Evolutionary conservation across 1,140 invertebrate genomes (phyloP).

Genomic region (Hetaerina americana): DNA sequence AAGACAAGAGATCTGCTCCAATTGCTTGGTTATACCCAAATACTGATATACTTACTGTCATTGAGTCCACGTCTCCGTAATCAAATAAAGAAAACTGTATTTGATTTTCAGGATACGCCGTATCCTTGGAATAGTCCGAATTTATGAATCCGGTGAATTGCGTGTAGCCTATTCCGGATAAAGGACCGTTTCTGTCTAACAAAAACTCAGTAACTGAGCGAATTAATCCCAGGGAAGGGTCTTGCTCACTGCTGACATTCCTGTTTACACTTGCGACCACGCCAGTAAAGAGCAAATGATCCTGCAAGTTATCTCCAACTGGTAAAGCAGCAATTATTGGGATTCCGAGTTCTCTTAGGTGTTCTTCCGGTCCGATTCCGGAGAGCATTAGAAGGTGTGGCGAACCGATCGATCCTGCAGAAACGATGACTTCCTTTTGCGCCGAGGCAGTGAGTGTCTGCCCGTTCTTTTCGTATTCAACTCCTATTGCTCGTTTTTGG

Average conservation of each 20-base stretch:
- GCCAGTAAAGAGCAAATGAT: constrained; percentile 39
- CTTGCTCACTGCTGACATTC: constrained; percentile 7
- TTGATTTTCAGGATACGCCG: background rate
- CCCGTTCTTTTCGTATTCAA: constrained; percentile 7
- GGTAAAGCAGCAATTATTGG: constrained; percentile 43
- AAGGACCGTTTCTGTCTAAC: constrained; percentile 17
- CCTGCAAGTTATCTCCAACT: constrained; percentile 69
- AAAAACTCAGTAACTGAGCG: constrained; percentile 25
- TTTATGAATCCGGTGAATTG: constrained; percentile 3
- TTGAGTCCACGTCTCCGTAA: constrained; percentile 18
- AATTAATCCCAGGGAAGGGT: no score
- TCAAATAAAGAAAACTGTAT: constrained; percentile 39
- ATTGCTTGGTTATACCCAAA: constrained; percentile 16
- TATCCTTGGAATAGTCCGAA: constrained; percentile 18
- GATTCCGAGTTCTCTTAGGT: constrained; percentile 36
- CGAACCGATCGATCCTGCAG: constrained; percentile 40
- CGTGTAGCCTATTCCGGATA: constrained; percentile 13
- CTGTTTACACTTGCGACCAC: background rate
- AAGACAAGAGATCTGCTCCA: background rate
- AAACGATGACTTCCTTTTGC: constrained; percentile 38
- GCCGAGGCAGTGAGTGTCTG: constrained; percentile 23
- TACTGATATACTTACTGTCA: background rate
- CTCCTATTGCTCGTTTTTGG: constrained; percentile 14
- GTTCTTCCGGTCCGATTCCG: constrained; percentile 38
- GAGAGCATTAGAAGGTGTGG: constrained; percentile 38